These are phyloP conservation scores for Diloba caeruleocephala DNA, from an alignment of 2,888 invertebrate genomes.

Conservation along the genomic window DNA sequence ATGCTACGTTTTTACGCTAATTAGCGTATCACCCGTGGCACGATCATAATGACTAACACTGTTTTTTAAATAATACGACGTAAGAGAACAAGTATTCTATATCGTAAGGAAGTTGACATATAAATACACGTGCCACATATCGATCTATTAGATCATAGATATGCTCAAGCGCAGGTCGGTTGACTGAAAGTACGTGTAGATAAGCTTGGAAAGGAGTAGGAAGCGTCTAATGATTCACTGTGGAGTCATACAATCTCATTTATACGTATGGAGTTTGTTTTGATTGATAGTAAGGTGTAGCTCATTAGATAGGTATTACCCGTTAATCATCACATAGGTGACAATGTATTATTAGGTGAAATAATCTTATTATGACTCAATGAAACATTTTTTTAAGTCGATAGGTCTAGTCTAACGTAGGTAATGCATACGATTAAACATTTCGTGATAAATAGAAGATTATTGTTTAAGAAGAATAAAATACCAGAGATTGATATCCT, in stretches of 20 bases:
- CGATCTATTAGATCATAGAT: constrained; percentile 47
- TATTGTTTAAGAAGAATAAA: too few species aligned
- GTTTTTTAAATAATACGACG: constrained; percentile 20
- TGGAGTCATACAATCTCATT: constrained; percentile 11
- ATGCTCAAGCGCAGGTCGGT: constrained; percentile 39
- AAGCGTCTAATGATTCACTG: constrained; percentile 50
- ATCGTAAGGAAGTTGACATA: constrained; percentile 47
- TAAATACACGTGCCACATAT: constrained; percentile 51
- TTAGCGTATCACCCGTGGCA: constrained; percentile 32
- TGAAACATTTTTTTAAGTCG: too few species aligned
- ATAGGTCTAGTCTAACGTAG: too few species aligned
- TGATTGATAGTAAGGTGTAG: constrained; percentile 12
- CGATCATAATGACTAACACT: constrained; percentile 14
- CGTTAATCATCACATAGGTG: constrained; percentile 23
- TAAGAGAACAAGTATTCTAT: constrained; percentile 31
- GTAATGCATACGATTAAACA: too few species aligned
- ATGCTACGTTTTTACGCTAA: constrained; percentile 24
- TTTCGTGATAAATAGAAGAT: too few species aligned
- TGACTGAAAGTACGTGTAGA: constrained; percentile 46
- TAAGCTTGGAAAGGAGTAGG: constrained; percentile 52
- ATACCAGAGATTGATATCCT: too few species aligned
- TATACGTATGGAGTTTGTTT: constrained; percentile 28
- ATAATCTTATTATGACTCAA: not conserved
- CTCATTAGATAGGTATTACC: constrained; percentile 2
- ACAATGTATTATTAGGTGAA: constrained; percentile 5